These are phyloP conservation scores for Varecia variegata DNA, from an alignment of 2,797 vertebrate genomes.

Conservation along the genomic window DNA sequence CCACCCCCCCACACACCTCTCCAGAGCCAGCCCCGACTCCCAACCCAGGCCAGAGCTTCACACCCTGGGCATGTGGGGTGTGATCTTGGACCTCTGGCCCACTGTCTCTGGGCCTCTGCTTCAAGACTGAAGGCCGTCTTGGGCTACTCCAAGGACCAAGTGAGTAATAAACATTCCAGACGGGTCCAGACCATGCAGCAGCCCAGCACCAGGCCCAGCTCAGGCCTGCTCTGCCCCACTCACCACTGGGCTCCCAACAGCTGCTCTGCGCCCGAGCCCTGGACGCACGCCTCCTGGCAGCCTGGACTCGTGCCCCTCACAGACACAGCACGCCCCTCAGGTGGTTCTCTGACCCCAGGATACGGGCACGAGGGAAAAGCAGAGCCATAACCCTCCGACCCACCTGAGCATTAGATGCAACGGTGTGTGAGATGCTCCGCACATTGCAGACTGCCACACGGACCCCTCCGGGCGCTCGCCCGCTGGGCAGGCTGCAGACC, in stretches of 20 bases:
- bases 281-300: not conserved
- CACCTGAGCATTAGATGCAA: not conserved
- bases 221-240: not conserved
- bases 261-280: not conserved
- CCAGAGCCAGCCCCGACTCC: too few relatives aligned
- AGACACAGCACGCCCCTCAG: rapidly evolving
- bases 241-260: not conserved
- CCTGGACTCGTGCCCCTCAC: too few relatives aligned
- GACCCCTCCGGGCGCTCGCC: rapidly evolving
- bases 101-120: not conserved
- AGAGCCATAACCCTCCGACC: rapidly evolving
- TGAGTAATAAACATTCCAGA: not conserved
- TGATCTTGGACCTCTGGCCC: not conserved
- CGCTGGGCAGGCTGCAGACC: not conserved
- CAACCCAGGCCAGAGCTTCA: not conserved
- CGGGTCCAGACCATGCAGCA: rapidly evolving
- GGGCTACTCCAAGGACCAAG: not conserved
- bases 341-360: not conserved
- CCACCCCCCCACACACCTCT: not conserved
- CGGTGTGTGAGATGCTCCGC: rapidly evolving
- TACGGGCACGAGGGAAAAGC: not conserved
- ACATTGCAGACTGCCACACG: rapidly evolving
- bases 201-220: not conserved
- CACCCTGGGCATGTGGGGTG: rapidly evolving
- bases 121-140: not conserved